phyloP scores from a whole-genome alignment of 2,113 vertebrate species.

The Pseudopodoces humilis region DNA sequence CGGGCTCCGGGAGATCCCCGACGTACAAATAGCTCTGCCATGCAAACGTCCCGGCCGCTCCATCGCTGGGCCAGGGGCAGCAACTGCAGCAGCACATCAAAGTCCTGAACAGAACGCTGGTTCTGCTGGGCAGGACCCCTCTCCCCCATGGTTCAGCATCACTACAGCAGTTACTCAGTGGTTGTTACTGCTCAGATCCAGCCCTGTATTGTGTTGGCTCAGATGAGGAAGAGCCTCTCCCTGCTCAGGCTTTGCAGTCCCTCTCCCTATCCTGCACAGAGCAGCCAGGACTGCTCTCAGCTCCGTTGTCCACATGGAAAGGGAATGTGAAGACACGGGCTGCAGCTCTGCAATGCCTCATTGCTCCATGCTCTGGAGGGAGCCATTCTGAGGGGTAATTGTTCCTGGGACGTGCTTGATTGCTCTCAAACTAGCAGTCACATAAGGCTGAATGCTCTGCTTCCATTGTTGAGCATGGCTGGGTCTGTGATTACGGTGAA shows the following conservation, averaged over 20 bases:
- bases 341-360: fast-evolving
- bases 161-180: neutral
- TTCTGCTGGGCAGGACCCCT: fast-evolving
- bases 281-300: fast-evolving
- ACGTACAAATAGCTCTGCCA: neutral
- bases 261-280: fast-evolving
- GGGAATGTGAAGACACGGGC: fast-evolving
- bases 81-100: neutral
- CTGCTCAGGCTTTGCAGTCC: neutral
- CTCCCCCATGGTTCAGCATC: fast-evolving
- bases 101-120: too few species aligned
- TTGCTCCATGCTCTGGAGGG: neutral
- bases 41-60: neutral
- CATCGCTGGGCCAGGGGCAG: neutral
- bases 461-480: neutral
- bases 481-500: neutral
- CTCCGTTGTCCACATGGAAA: fast-evolving
- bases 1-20: neutral
- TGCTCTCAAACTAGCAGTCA: neutral
- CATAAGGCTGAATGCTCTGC: neutral
- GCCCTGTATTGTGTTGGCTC: fast-evolving
- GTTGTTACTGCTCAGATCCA: neutral
- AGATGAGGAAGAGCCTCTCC: neutral
- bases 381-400: neutral
- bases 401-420: neutral